Conservation (phyloP, 2,113 vertebrate genomes). For the Macroglossus sobrinus region DNA sequence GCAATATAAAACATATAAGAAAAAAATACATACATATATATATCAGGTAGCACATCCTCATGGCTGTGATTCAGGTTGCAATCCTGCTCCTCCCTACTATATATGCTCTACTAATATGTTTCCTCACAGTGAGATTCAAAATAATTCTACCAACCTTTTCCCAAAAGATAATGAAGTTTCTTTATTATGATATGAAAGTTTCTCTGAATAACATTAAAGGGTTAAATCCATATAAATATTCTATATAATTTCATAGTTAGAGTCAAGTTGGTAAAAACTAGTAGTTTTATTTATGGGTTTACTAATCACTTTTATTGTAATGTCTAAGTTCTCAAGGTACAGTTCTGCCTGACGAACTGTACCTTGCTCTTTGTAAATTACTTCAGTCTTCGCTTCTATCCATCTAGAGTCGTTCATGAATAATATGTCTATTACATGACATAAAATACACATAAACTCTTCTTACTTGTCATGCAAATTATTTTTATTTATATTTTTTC, state of each 20-base stretch:
- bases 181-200: too few species aligned
- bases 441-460: too few species aligned
- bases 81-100: neutral
- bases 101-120: neutral
- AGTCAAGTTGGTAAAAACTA: neutral
- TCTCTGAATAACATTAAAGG: neutral
- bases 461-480: too few species aligned
- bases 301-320: neutral
- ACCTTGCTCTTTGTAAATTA: too few species aligned
- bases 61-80: neutral
- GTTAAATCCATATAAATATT: neutral
- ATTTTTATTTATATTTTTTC: too few species aligned
- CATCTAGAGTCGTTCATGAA: too few species aligned
- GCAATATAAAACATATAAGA: neutral
- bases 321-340: neutral
- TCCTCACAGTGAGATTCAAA: neutral
- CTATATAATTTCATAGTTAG: neutral
- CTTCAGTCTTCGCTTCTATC: too few species aligned
- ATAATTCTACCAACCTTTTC: neutral
- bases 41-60: neutral
- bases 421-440: too few species aligned
- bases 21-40: neutral
- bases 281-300: conserved; percentile 12
- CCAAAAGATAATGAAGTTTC: neutral
- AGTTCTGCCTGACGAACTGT: too few species aligned